Evolutionary conservation across 2,888 invertebrate species (phyloP).

Genomic region (Deilephila elpenor): DNA sequence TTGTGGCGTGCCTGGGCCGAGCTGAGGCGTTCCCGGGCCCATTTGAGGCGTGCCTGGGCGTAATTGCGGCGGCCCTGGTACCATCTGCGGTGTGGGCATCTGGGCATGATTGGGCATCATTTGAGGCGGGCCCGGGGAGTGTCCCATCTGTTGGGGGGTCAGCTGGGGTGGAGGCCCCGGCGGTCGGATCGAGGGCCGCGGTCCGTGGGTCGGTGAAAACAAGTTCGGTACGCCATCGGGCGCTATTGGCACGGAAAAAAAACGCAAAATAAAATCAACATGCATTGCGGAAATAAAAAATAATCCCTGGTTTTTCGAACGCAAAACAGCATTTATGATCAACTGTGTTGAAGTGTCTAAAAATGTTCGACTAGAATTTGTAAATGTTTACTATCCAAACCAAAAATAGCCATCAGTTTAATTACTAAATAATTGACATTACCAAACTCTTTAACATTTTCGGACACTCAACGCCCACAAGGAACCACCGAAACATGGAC

Average conservation of each 20-base stretch:
- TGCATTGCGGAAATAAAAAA: constrained; percentile 28
- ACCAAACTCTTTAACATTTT: constrained; percentile 4
- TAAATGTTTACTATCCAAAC: too few relatives aligned
- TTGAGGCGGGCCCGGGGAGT: constrained; percentile 50
- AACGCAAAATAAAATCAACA: constrained; percentile 65
- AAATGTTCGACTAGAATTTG: neutral
- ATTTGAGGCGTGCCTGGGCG: constrained; percentile 52
- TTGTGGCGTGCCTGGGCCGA: constrained; percentile 53
- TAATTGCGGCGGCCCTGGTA: constrained; percentile 66
- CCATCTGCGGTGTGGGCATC: constrained; percentile 71
- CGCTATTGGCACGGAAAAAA: constrained; percentile 65
- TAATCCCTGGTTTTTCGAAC: constrained; percentile 4
- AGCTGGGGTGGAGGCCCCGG: constrained; percentile 64
- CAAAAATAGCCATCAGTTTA: too few relatives aligned
- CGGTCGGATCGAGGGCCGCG: constrained; percentile 67
- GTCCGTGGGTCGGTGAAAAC: constrained; percentile 76
- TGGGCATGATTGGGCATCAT: constrained; percentile 51
- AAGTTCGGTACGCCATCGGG: constrained; percentile 80
- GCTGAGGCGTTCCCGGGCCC: constrained; percentile 48
- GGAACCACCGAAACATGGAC: constrained; percentile 41
- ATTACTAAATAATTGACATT: neutral
- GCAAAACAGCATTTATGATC: neutral
- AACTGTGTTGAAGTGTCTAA: neutral
- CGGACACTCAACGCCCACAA: constrained; percentile 11
- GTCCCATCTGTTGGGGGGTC: constrained; percentile 43